These are phyloP conservation scores for Gymnosoma rotundatum DNA, from an alignment of 2,888 invertebrate genomes.

Conservation along the genomic window DNA sequence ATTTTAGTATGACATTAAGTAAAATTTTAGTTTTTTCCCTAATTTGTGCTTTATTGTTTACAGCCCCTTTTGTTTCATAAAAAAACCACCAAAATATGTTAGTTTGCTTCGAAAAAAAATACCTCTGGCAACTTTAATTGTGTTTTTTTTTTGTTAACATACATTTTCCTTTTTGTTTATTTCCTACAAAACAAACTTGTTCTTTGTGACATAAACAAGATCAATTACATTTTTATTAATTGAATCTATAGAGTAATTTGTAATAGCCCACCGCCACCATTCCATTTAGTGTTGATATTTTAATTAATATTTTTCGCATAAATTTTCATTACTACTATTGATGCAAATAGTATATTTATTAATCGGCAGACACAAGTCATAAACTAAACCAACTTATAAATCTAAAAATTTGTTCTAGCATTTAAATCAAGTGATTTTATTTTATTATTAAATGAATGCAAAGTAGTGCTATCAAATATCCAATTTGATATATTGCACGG, in stretches of 20 bases:
- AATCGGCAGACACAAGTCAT: conserved; percentile 2
- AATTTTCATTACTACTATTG: conserved; percentile 42
- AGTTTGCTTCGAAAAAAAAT: too few relatives aligned
- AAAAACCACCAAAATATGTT: too few relatives aligned
- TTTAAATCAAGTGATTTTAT: conserved; percentile 28
- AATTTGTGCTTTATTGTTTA: too few relatives aligned
- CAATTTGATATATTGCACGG: not conserved
- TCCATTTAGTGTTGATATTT: conserved; percentile 20
- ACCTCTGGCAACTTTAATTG: too few relatives aligned
- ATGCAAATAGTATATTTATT: conserved; percentile 10
- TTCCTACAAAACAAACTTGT: not conserved
- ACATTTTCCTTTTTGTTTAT: not conserved
- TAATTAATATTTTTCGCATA: conserved; percentile 43
- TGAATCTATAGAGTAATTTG: not conserved
- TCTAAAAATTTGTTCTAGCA: conserved; percentile 25
- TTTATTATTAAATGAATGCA: conserved; percentile 14
- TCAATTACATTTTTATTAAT: conserved; percentile 38
- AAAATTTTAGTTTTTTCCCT: too few relatives aligned
- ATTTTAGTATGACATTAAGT: too few relatives aligned
- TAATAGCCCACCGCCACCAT: not conserved
- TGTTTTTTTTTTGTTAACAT: too few relatives aligned
- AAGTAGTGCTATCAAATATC: conserved; percentile 8
- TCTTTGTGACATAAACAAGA: conserved; percentile 3
- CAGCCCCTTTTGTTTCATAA: too few relatives aligned
- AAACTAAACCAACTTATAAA: conserved; percentile 17